These are phyloP conservation scores for Ibidorhyncha struthersii DNA, from an alignment of 2,113 vertebrate genomes.

Conservation along the genomic window DNA sequence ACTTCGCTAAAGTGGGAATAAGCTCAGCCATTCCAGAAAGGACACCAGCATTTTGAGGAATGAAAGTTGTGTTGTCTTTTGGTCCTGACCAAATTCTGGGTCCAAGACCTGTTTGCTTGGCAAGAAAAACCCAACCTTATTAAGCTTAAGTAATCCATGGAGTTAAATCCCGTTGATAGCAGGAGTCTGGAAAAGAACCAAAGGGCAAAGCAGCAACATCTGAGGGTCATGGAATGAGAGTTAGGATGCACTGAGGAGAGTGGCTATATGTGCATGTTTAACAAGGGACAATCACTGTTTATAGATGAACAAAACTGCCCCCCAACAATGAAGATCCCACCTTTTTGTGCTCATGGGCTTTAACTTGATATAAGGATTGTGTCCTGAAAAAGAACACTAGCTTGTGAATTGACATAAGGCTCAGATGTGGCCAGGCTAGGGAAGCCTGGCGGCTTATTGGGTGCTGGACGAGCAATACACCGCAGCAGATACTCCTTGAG, in stretches of 20 bases:
- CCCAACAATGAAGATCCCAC: not conserved
- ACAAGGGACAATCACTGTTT: not conserved
- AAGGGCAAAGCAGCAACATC: not conserved
- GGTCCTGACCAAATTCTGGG: not conserved
- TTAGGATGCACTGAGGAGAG: not conserved
- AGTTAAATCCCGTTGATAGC: not conserved
- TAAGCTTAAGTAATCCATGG: not conserved
- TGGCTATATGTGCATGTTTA: not conserved
- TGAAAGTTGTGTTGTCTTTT: not conserved
- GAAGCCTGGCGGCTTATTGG: not conserved
- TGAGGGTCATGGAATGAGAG: not conserved
- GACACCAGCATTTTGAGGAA: not conserved
- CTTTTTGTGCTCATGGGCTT: not conserved
- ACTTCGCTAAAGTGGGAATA: not conserved
- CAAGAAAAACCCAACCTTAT: not conserved
- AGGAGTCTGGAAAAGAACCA: not conserved
- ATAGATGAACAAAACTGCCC: not conserved
- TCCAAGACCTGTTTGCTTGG: not conserved
- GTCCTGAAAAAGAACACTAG: not conserved
- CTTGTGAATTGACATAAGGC: not conserved
- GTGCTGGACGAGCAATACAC: not conserved
- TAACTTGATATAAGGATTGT: rapidly evolving
- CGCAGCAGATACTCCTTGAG: not conserved
- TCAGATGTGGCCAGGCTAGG: not conserved
- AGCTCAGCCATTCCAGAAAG: not conserved